These are phyloP conservation scores for Paracanthobrama guichenoti DNA, from an alignment of 2,113 vertebrate genomes.

Conservation along the genomic window DNA sequence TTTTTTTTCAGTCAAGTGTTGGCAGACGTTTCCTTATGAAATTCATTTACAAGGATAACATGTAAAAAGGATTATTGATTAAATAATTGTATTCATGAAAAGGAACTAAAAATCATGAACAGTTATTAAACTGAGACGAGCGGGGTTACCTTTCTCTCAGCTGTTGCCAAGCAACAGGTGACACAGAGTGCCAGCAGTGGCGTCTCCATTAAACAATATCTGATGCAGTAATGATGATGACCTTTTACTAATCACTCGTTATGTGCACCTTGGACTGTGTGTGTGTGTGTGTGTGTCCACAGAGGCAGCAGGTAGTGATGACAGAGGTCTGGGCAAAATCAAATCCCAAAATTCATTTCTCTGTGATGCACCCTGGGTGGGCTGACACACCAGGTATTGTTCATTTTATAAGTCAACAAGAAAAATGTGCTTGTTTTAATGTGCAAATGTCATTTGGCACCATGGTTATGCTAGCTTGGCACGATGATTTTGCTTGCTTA, in stretches of 20 bases:
- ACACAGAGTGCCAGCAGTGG: constrained; percentile 15
- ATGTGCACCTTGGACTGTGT: constrained; percentile 15
- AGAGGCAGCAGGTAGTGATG: constrained; percentile 85
- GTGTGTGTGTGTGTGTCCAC: constrained; percentile 42
- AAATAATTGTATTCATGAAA: constrained; percentile 19
- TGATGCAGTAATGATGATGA: constrained; percentile 51
- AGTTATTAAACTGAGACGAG: constrained; percentile 16
- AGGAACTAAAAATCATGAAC: constrained; percentile 13
- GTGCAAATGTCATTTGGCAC: background rate
- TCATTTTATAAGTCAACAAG: background rate
- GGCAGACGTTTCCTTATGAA: background rate
- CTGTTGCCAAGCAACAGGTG: constrained; percentile 57
- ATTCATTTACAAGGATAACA: background rate
- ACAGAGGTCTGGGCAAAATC: constrained; percentile 78
- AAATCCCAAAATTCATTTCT: constrained; percentile 76
- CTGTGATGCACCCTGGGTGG: constrained; percentile 81
- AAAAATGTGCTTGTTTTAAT: background rate
- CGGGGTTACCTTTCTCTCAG: constrained; percentile 15
- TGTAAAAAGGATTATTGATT: background rate
- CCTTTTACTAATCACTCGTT: constrained; percentile 50
- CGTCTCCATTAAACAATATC: constrained; percentile 25
- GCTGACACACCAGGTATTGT: constrained; percentile 79
- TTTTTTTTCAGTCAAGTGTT: background rate
- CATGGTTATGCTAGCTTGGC: background rate
- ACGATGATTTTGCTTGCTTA: background rate